Evolutionary conservation across 2,888 invertebrate species (phyloP).

Genomic region (Bombylius major): DNA sequence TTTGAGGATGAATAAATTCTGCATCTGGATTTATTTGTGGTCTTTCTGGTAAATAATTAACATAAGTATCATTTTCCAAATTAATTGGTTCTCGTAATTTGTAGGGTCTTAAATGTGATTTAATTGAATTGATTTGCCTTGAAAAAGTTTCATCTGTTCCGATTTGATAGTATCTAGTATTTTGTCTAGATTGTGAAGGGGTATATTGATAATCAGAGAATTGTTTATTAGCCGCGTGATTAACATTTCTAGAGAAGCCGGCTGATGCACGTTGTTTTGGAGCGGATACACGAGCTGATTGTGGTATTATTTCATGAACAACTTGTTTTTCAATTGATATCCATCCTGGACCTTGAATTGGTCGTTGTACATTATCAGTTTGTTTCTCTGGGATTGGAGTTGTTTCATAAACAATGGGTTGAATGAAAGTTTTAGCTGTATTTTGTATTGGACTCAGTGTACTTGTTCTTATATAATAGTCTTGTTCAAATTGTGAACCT

Average conservation of each 20-base stretch:
- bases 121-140: not conserved
- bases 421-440: constrained; percentile 6
- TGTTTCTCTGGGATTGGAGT: constrained; percentile 43
- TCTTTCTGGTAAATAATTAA: constrained; percentile 49
- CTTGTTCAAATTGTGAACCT: constrained; percentile 1
- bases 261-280: not conserved
- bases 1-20: constrained; percentile 42
- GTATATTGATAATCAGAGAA: constrained; percentile 26
- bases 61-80: constrained; percentile 47
- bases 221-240: constrained; percentile 18
- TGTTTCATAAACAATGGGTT: not conserved
- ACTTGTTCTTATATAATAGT: constrained; percentile 41
- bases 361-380: not conserved
- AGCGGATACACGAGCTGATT: constrained; percentile 12
- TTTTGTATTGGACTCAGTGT: constrained; percentile 40
- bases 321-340: constrained; percentile 24
- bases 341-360: constrained; percentile 16
- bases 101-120: constrained; percentile 47
- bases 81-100: constrained; percentile 44
- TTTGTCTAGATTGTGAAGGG: constrained; percentile 21
- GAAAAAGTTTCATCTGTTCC: not conserved
- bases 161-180: constrained; percentile 22
- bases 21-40: constrained; percentile 52
- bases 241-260: not conserved
- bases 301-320: constrained; percentile 19